These are phyloP conservation scores for Ochotona curzoniae DNA, from an alignment of 2,113 vertebrate species.

Conservation along the genomic window DNA sequence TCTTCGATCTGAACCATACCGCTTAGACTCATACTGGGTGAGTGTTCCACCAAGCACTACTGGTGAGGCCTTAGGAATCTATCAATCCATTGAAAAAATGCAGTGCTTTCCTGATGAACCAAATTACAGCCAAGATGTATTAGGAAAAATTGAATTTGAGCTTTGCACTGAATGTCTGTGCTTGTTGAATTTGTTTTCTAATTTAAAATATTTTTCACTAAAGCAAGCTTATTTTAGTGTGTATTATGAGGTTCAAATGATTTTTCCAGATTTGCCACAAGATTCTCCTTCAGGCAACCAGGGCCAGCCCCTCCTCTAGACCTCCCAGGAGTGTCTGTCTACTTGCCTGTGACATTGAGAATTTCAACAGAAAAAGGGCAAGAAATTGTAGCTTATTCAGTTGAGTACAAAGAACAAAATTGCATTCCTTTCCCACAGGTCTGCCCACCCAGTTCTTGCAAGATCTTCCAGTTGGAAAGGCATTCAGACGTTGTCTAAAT, in stretches of 20 bases:
- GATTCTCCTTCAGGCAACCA: neutral
- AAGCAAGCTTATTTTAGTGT: slow-evolving; percentile 31
- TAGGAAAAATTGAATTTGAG: neutral
- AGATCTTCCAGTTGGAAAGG: slow-evolving; percentile 71
- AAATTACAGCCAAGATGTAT: slow-evolving; percentile 39
- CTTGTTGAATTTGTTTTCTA: slow-evolving; percentile 42
- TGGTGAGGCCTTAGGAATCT: neutral
- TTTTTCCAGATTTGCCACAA: slow-evolving; percentile 46
- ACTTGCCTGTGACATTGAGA: slow-evolving; percentile 41
- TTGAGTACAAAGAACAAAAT: slow-evolving; percentile 30
- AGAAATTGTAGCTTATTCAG: neutral
- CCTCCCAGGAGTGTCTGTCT: slow-evolving; percentile 36
- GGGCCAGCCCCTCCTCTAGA: neutral
- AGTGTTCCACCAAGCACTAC: neutral
- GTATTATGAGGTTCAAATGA: slow-evolving; percentile 29
- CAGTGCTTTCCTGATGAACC: slow-evolving; percentile 9
- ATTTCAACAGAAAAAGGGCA: slow-evolving; percentile 9
- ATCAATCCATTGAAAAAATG: neutral
- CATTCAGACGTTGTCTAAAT: slow-evolving; percentile 72
- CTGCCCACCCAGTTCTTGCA: slow-evolving; percentile 30
- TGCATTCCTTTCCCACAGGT: slow-evolving; percentile 54
- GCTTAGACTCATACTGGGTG: neutral
- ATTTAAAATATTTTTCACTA: slow-evolving; percentile 49
- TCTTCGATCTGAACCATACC: neutral
- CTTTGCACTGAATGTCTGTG: neutral